Percentiles rank a stretch among this genome's conserved stretches.
phyloP scores from a whole-genome alignment of 2,113 vertebrate genomes.

The Zosterops japonicus region DNA sequence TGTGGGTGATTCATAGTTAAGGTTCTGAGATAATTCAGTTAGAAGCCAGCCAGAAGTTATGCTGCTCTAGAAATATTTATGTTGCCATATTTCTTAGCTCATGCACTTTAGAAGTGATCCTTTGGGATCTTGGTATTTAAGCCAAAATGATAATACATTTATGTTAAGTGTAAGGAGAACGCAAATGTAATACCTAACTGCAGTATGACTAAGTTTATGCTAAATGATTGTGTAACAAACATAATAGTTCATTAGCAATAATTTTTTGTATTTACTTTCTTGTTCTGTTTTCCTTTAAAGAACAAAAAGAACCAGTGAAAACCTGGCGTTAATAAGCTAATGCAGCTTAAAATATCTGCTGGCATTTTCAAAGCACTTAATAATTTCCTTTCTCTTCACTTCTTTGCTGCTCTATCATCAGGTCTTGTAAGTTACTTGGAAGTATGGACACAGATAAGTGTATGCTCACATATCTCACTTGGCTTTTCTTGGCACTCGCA shows the following conservation, averaged over 20 bases:
- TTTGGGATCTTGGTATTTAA: constrained; percentile 7
- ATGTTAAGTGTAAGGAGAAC: neutral
- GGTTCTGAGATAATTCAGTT: constrained; percentile 6
- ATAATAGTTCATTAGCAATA: neutral
- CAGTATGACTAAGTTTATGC: neutral
- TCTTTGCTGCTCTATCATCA: neutral
- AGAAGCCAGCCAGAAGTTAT: constrained; percentile 28
- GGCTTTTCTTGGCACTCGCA: neutral
- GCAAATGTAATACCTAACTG: neutral
- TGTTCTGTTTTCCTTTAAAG: neutral
- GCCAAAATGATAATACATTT: neutral
- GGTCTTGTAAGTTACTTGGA: neutral
- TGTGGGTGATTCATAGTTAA: neutral
- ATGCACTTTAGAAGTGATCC: neutral
- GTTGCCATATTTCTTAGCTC: constrained; percentile 26
- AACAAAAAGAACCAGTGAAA: neutral
- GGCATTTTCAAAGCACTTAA: constrained; percentile 14
- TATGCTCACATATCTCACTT: neutral
- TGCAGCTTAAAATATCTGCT: constrained; percentile 20
- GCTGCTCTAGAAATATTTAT: constrained; percentile 15
- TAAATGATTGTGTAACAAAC: neutral
- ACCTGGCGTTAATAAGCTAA: constrained; percentile 43
- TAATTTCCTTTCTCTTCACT: constrained; percentile 33
- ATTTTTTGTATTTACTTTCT: neutral
- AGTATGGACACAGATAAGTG: neutral